These are phyloP conservation scores for Lasioglossum baleicum DNA, from an alignment of 1,140 invertebrate genomes.

Conservation along the genomic window DNA sequence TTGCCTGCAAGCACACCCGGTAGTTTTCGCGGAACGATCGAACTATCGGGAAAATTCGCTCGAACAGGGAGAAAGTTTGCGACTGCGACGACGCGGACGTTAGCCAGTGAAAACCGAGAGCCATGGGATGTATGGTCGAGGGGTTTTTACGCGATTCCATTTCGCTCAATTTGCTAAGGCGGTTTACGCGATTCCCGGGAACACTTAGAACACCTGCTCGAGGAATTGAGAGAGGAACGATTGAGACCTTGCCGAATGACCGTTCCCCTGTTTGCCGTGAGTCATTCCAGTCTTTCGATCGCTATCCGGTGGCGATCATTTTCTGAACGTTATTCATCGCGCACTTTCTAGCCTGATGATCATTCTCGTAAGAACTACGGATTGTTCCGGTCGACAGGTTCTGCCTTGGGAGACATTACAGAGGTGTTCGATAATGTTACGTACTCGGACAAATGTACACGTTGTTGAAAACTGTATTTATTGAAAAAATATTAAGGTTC, in stretches of 20 bases:
- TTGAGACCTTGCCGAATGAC: background rate
- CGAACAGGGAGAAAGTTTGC: constrained; percentile 7
- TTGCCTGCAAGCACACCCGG: background rate
- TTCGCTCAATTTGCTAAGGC: background rate
- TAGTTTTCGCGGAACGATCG: background rate
- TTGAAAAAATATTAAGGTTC: too few relatives aligned
- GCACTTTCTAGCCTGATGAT: background rate
- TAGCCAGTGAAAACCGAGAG: constrained; percentile 2
- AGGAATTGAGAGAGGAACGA: background rate
- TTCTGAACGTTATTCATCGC: background rate
- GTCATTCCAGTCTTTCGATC: background rate
- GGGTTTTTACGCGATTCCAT: background rate
- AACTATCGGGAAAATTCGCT: background rate
- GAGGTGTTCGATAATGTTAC: too few relatives aligned
- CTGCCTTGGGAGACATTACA: too few relatives aligned
- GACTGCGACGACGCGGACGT: background rate
- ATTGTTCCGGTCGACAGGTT: background rate
- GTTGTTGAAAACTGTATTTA: too few relatives aligned
- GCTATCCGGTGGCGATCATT: background rate
- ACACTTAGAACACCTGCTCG: background rate
- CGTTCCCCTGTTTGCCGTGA: background rate
- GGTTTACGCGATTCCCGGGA: background rate
- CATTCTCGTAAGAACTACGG: background rate
- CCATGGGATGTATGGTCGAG: background rate
- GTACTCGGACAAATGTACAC: too few relatives aligned